Base-by-base conservation (phyloP, 2,888 invertebrate genomes). In the Yponomeuta evonymella region DNA sequence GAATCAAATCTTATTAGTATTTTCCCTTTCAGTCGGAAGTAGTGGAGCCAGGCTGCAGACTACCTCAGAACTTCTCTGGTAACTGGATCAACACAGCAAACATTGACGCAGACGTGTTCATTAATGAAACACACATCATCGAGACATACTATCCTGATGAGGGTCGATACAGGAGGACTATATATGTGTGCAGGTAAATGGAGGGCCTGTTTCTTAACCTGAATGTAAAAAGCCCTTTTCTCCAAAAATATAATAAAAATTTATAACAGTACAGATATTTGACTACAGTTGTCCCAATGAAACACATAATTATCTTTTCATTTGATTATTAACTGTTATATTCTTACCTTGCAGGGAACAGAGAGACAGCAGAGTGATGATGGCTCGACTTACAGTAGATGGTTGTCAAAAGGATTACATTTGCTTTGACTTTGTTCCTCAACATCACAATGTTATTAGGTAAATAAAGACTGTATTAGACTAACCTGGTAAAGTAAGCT, bases 41-140 rank as follows among this genome's bases (percentile, higher is more conserved):
- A 9, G 97, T 98, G 0, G 96, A 96, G 75, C 96, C 99, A 4
- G 97, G 97, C 0, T 99, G 99, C 81, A 95, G 97, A 67, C 87
- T 99, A 72, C 98, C 99, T 0, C 96, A 97, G 83, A 98, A 99
- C 84, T 98, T 98, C 87, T 95, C 96, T 0, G 98, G 99, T 0
- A 95, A 96, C 33, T 99, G 99, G 99, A 97, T 98, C 70, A 99
- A 99, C 80, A 98, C 99, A 0, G 98, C 98, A 0, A 98, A 99
- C 82, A 97, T 98, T 75, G 98, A 98, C 85, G 98, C 98, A 0
- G 97, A 98, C 86, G 96, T 98, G 0, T 94, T 95, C 67, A 98
- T 99, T 64, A 99, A 99, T 81, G 97, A 98, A 80, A 99, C 99
- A 0, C 99, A 99, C 82, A 98, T 99, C 62, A 97, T 98, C 77